Evolutionary conservation across 1,140 invertebrate genomes (phyloP), one percentile per base, ranked within the genome.

Genomic region (Tetramorium simillimum): DNA sequence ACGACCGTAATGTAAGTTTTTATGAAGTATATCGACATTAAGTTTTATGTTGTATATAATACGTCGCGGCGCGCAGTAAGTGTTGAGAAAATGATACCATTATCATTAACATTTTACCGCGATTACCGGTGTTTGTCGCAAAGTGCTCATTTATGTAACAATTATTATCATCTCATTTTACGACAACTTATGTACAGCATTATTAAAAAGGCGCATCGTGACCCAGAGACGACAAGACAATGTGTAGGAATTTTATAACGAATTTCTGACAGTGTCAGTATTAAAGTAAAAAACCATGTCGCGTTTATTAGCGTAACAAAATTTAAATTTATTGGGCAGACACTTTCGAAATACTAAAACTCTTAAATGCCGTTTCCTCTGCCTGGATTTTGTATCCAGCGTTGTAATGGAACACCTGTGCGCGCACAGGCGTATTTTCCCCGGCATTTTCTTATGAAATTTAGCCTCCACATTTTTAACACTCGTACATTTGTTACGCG

Each of bases 111-210:
- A 72, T 90, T 90, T 90, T 77, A 88, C 70, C 86, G 51, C 63
- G 86, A 90, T 90, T 89, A 85, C 80, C 60, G 69, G 70, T 70
- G 62, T 87, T 86, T 69, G 63, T 70, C 77, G 82, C 82, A 33
- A 91, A 91, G 81, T 86, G 89, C 69, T 88, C 89, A 78, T 90
- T 91, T 53, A 75, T 84, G 89, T 87, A 86, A 86, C 86, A 90
- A 88, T 90, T 90, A 90, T 90, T 90, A 90, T 90, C 89, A 72
- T 90, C 75, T 86, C 67, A 40, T 90, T 90, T 82, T 84, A 88
- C 77, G 77, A 65, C 60, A 58, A 60, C 80, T 90, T 89, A 80
- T 24, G 24, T 46, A 58, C n/a, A 49, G 40, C 24, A 28, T 60
- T 46, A 75, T 46, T 40, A 49, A 46, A 75, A 73, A 84, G 12